Conservation (phyloP, 2,888 invertebrate genomes). For the Chymomyza fuscimana region DNA sequence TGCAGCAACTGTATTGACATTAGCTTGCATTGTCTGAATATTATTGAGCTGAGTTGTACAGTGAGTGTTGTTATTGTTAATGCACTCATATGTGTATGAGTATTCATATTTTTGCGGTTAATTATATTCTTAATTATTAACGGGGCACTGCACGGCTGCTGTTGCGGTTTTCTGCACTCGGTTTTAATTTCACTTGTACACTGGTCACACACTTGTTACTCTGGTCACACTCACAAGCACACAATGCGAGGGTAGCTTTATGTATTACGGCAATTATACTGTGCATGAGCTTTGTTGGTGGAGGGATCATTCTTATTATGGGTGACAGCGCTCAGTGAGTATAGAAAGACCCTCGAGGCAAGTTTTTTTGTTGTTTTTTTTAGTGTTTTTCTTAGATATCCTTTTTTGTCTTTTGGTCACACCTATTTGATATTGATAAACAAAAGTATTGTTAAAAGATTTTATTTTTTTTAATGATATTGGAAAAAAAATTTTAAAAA, state of each 20-base stretch:
- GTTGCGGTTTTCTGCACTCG: slow-evolving; percentile 33
- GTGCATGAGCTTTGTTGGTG: no score
- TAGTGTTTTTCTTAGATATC: no score
- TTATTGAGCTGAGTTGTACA: background rate
- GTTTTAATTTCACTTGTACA: slow-evolving; percentile 36
- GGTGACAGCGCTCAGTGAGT: no score
- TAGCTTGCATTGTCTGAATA: background rate
- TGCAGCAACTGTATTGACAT: slow-evolving; percentile 56
- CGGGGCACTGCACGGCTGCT: slow-evolving; percentile 50
- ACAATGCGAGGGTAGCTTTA: background rate
- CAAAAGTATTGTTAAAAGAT: no score
- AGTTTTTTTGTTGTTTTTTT: no score
- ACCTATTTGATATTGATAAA: no score
- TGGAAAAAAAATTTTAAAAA: no score
- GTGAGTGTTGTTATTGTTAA: slow-evolving; percentile 21
- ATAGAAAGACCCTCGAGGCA: no score
- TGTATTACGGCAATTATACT: no score
- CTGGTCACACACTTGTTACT: background rate
- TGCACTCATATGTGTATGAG: slow-evolving; percentile 42
- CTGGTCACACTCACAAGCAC: background rate
- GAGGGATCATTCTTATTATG: no score
- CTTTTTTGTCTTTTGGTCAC: no score
- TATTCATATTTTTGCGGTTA: slow-evolving; percentile 63
- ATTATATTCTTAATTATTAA: slow-evolving; percentile 75
- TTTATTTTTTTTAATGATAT: no score